Conservation (phyloP, 2,113 vertebrate species). For the Sigmodon hispidus region DNA sequence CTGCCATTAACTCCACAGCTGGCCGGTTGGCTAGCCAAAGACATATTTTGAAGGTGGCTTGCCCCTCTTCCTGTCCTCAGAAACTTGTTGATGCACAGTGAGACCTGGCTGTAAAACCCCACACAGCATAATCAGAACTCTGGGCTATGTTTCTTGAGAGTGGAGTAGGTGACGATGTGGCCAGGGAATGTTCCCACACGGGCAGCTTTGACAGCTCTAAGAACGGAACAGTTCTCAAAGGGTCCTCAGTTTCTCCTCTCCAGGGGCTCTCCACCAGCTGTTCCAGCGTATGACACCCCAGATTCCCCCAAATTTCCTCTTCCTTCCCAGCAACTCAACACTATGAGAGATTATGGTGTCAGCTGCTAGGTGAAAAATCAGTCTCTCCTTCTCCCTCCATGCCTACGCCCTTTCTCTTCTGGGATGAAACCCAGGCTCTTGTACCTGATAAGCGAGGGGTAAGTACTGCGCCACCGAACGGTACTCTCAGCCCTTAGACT, state of each 20-base stretch:
- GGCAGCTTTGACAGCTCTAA: neutral
- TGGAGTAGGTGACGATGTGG: accelerated
- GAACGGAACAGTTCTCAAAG: neutral
- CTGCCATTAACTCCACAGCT: neutral
- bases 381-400: neutral
- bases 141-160: neutral
- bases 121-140: neutral
- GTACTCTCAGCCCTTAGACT: neutral
- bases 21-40: neutral
- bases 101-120: neutral
- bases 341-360: neutral
- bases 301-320: neutral
- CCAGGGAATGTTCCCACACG: neutral
- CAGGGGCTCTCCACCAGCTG: neutral
- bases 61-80: neutral
- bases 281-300: neutral
- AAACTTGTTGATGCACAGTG: accelerated
- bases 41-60: neutral
- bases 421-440: neutral
- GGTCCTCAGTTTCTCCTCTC: neutral
- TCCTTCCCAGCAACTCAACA: neutral
- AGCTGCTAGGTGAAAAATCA: neutral
- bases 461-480: neutral
- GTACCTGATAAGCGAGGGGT: neutral
- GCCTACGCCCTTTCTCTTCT: neutral